Base-by-base conservation (phyloP, 2,797 vertebrate species). In the Melanotaenia boesemani region DNA sequence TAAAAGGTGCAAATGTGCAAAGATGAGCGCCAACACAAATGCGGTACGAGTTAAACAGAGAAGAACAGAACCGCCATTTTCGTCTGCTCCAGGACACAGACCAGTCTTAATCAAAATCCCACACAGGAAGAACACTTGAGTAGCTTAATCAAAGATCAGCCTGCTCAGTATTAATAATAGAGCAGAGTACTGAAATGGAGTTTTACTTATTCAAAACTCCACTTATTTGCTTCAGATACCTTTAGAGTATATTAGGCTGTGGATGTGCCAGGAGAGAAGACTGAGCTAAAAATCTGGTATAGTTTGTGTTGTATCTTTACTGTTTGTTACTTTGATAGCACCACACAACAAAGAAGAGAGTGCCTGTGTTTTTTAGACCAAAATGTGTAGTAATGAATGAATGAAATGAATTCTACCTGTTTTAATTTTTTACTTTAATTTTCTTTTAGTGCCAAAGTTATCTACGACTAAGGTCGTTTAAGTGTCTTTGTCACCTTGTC, bases 181-280 rank as follows among this genome's bases (percentile, higher is more conserved):
- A 96, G 90, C 84, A 87, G 87, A 86, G 87, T 75, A 88, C 88
- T 93, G 93, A 91, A 95, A 95, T 95, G 92, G 93, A 95, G 94
- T 95, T 96, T 96, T 95, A 96, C 95, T 96, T 95, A 95, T 96
- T 95, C 91, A 96, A 89, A 86, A 92, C 91, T 84, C 89, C 86
- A 90, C 90, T 92, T 93, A 92, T 88, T 90, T 84, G 84, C 84
- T 88, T 91, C 86, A 84, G 89, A 91, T 92, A 94, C 91, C 91
- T 94, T 90, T 83, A 87, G 80, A 86, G 84, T 90, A 87, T 90
- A 89, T 91, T 85, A 88, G 81, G 77, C 67, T 70, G 62, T 67
- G 72, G 86, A 75, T 76, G 84, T 88, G 82, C 85, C 66, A 64
- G 59, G 57, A 76, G 68, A 56, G 41, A 36, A 48, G 48, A 54